Evolutionary conservation across 2,888 invertebrate species (phyloP), one percentile per base, ranked within the genome.

Genomic region (Margaritifera margaritifera): DNA sequence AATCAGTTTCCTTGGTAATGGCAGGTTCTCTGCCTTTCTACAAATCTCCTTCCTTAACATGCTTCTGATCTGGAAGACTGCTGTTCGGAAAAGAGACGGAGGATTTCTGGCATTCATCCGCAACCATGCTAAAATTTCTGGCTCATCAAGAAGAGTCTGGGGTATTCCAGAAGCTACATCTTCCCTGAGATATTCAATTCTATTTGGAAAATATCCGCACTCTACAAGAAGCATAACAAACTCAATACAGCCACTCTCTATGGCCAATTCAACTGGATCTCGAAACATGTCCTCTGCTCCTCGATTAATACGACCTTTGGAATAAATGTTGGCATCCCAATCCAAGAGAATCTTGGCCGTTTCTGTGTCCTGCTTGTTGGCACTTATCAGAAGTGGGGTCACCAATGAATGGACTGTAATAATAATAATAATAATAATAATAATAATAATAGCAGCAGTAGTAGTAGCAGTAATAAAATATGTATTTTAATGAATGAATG

Each of bases 401-500:
- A 79, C 74, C 1, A 81, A 80, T 24, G 82, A 81, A n/a, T 72
- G 68, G 77, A 80, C 84, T 84, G 79, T 27, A 75, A 75, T 63
- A 52, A 65, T 42, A 42, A 42, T 42, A 42, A 42, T 42, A 42
- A 42, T 15, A 42, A 42, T 2, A 11, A 42, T 42, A 42, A 42
- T 11, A 11, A 42, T 42, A 42, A 42, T 42, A 42, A 11, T 27
- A 42, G 42, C 42, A 42, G 42, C 15, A 15, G 42, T 15, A 0
- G 42, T 15, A 15, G 42, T 42, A 15, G 42, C 42, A 42, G 15
- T 11, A 42, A 2, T 15, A 42, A 42, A 42, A 42, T 42, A 15
- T 42, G 11, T 31, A 31, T 8, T 4, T 42, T 1, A 6, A 6
- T 31, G 31, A 31, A 31, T 31, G 31, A 31, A 31, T 31, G 8